A percentile compares a stretch with the other conserved stretches of the same genome.
These are phyloP conservation scores for Maconellicoccus hirsutus DNA, from an alignment of 1,140 invertebrate species.

Conservation along the genomic window DNA sequence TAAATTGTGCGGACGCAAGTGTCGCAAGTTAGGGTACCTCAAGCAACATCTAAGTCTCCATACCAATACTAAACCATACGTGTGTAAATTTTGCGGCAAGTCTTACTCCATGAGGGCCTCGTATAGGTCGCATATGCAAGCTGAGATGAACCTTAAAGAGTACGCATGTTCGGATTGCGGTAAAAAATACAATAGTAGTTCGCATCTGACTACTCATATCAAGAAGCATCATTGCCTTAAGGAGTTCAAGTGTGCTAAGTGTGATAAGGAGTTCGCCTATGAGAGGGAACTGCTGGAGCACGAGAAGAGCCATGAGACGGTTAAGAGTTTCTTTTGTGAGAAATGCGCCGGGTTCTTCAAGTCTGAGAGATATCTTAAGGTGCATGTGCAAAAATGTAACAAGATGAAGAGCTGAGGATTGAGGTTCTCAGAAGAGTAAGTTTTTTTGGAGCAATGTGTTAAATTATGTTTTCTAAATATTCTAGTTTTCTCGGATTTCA, in stretches of 20 bases:
- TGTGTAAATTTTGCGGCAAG: neutral
- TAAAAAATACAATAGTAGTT: neutral
- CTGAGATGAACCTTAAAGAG: neutral
- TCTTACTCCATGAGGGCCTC: neutral
- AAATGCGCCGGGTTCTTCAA: neutral
- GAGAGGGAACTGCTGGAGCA: neutral
- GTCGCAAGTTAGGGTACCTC: neutral
- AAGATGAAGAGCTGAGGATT: no score
- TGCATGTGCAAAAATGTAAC: no score
- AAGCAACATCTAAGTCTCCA: neutral
- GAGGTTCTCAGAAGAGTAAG: no score
- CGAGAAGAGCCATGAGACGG: neutral
- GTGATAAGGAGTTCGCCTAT: neutral
- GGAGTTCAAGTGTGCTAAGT: neutral
- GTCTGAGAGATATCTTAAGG: neutral
- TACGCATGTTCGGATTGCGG: neutral
- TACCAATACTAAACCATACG: neutral
- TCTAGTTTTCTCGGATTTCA: no score
- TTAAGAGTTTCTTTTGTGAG: neutral
- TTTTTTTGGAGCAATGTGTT: no score
- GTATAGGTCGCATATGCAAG: neutral
- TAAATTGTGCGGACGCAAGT: neutral
- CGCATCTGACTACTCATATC: neutral
- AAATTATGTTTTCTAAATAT: no score
- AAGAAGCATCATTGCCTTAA: neutral